A percentile compares a stretch with the other conserved stretches of the same genome.
Conservation (phyloP, 1,140 invertebrate species). For the Neodiprion fabricii region DNA sequence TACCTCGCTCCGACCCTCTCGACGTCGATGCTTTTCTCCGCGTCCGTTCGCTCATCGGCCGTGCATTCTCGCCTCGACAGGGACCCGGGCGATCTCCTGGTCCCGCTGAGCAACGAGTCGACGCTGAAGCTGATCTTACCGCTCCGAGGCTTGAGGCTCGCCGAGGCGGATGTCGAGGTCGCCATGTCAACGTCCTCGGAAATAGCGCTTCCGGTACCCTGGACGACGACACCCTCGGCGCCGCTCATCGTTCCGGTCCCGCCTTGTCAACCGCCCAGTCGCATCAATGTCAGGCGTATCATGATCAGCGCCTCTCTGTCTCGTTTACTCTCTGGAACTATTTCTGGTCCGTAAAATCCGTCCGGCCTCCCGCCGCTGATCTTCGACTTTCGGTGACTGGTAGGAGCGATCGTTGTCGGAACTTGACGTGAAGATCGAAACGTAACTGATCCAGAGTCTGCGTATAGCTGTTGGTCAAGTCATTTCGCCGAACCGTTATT, state of each 20-base stretch:
- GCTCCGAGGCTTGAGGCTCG: conserved; percentile 54
- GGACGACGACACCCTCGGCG: conserved; percentile 47
- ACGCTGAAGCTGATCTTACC: conserved; percentile 61
- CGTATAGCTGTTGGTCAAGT: too few species aligned
- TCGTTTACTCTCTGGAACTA: too few species aligned
- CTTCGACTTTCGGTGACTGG: too few species aligned
- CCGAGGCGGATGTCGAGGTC: conserved; percentile 52
- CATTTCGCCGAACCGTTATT: too few species aligned
- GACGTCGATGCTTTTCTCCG: conserved; percentile 42
- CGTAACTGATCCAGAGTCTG: too few species aligned
- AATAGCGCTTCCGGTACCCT: conserved; percentile 40
- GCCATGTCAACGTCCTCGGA: conserved; percentile 54
- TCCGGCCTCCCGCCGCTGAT: too few species aligned
- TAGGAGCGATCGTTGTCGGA: too few species aligned
- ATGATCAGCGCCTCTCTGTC: too few species aligned
- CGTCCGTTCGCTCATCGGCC: conserved; percentile 22
- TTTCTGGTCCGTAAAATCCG: too few species aligned
- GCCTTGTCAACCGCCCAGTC: too few species aligned
- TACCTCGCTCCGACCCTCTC: conserved; percentile 45
- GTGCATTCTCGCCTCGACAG: conserved; percentile 33
- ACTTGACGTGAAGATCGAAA: too few species aligned
- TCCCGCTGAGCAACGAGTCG: conserved; percentile 55
- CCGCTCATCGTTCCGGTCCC: conserved; percentile 37
- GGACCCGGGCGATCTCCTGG: conserved; percentile 45
- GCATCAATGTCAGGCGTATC: too few species aligned